Evolutionary conservation across 2,888 invertebrate species (phyloP), one percentile per base, ranked within the genome.

Genomic region (Noctua comes): DNA sequence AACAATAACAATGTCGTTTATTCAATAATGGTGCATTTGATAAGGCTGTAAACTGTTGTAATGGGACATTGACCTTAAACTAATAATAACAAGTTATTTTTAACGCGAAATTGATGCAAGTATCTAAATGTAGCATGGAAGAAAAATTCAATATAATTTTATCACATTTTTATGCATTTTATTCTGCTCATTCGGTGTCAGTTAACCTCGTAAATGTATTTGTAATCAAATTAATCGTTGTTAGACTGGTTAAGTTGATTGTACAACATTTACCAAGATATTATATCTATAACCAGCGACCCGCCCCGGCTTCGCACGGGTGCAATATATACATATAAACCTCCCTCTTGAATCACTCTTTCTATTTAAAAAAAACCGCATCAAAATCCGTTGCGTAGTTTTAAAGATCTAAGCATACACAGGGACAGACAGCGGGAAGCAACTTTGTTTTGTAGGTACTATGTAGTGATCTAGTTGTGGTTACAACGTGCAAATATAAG

Each of bases 1-100:
- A 77, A 68, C 75, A 77, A 76, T 68, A 76, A 79, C 75, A 85
- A 68, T 68, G 73, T 77, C 71, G 27, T 75, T 74, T 76, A 77
- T 75, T 80, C 68, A 77, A 79, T 83, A 69, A 62, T 31, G 43
- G 76, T 71, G 68, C 77, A 51, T 74, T 66, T 57, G 73, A 84
- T 86, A 76, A 77, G 31, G 68, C 24, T 27, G 24, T n/a, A 24
- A 69, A 69, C 70, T 62, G 66, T 48, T 36, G 18, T 69, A 76
- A 68, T 57, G 46, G 77, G 43, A 66, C 80, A 74, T 83, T 85
- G 80, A 79, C 85, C 68, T 77, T 54, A 40, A 40, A 66, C 8
- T 62, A 70, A 79, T 78, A 51, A 84, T 62, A 62, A 70, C 48
- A 40, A 77, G n/a, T 46, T 76, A 80, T 80, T 70, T 62, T 57